Percentiles rank a stretch among this genome's conserved stretches.
phyloP scores from a whole-genome alignment of 2,888 invertebrate genomes.

The Polydrusus tereticollis region DNA sequence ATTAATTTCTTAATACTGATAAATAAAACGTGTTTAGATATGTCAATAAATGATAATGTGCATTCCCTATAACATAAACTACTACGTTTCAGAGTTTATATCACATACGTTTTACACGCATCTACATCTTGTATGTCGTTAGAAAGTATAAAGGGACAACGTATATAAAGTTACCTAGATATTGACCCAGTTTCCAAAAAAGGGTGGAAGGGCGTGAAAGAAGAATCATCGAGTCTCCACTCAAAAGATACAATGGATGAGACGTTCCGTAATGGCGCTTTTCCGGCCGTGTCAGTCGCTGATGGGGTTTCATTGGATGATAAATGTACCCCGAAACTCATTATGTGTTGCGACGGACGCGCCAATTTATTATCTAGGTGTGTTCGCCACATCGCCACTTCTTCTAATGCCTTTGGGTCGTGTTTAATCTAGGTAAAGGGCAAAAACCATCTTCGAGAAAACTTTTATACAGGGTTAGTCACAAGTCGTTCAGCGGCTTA shows the following conservation, averaged over 20 bases:
- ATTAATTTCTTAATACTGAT: too few species aligned
- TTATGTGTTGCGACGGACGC: slow-evolving; percentile 55
- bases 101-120: too few species aligned
- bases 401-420: slow-evolving; percentile 36
- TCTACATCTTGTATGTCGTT: too few species aligned
- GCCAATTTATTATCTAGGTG: slow-evolving; percentile 47
- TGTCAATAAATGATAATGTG: too few species aligned
- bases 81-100: too few species aligned
- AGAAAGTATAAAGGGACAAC: too few species aligned
- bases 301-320: slow-evolving; percentile 65
- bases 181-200: slow-evolving; percentile 43
- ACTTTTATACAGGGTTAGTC: slow-evolving; percentile 4
- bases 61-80: too few species aligned
- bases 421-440: slow-evolving; percentile 39
- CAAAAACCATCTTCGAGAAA: slow-evolving; percentile 36
- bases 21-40: too few species aligned
- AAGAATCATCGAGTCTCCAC: slow-evolving; percentile 47
- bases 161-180: slow-evolving; percentile 23
- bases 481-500: too few species aligned
- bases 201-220: slow-evolving; percentile 20
- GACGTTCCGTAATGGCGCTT: slow-evolving; percentile 65
- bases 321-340: slow-evolving; percentile 64
- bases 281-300: slow-evolving; percentile 64
- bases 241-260: slow-evolving; percentile 60
- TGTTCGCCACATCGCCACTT: slow-evolving; percentile 34